These are phyloP conservation scores for Sceloporus tristichus DNA, from an alignment of 2,113 vertebrate genomes.

Conservation along the genomic window DNA sequence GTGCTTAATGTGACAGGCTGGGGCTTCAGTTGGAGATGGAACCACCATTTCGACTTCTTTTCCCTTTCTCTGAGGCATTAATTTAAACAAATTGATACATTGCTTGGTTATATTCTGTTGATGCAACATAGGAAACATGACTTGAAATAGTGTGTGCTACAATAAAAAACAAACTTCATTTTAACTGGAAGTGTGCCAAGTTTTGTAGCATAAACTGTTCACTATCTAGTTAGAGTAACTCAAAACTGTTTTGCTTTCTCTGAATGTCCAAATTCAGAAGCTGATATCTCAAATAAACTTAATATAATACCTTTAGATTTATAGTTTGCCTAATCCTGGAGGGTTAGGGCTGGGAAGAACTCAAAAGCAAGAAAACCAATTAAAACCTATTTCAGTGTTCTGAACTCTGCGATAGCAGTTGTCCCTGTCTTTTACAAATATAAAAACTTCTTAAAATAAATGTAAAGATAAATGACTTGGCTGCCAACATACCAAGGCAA, in stretches of 20 bases:
- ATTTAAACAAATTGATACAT: background rate
- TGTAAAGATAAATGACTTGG: background rate
- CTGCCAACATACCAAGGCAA: background rate
- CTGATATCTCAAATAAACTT: slow-evolving; percentile 21
- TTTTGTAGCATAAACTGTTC: slow-evolving; percentile 9
- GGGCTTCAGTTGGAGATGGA: background rate
- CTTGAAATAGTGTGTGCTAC: slow-evolving; percentile 1
- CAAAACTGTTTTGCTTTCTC: slow-evolving; percentile 3
- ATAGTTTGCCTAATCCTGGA: background rate
- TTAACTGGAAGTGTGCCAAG: slow-evolving; percentile 4
- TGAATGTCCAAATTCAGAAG: slow-evolving; percentile 6
- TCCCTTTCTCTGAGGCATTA: background rate
- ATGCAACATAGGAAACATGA: slow-evolving; percentile 6
- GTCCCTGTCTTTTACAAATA: background rate
- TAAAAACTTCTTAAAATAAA: background rate
- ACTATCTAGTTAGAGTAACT: slow-evolving; percentile 15
- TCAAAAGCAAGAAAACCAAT: background rate
- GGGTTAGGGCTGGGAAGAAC: background rate
- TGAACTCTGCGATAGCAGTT: background rate
- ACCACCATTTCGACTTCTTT: background rate
- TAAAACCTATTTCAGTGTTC: background rate
- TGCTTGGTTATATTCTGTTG: slow-evolving; percentile 9
- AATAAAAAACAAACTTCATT: background rate
- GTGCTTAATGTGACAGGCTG: background rate
- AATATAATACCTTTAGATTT: slow-evolving; percentile 18